Conservation (phyloP, 2,888 invertebrate species). For the Sepiola atlantica region DNA sequence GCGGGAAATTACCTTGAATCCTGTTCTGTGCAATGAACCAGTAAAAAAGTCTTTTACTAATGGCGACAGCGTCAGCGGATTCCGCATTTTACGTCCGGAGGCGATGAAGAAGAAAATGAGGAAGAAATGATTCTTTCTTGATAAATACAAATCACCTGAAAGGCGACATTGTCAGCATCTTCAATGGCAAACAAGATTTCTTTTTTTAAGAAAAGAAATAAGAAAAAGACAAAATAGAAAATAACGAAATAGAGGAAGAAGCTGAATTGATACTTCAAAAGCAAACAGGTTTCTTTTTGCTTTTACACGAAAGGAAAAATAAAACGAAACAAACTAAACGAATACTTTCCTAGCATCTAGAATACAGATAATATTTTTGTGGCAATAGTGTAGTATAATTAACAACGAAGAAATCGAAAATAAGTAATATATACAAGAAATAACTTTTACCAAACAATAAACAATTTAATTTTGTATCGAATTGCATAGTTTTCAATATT, state of each 20-base stretch:
- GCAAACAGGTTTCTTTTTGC: background rate
- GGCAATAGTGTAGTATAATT: too few species aligned
- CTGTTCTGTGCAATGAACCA: background rate
- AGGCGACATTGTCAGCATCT: background rate
- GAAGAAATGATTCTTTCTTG: background rate
- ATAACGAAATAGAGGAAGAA: background rate
- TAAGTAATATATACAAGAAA: too few species aligned
- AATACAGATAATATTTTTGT: too few species aligned
- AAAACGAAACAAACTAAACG: too few species aligned
- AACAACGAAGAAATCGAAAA: too few species aligned
- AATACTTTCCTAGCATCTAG: too few species aligned
- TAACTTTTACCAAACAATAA: too few species aligned
- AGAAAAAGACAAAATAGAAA: background rate
- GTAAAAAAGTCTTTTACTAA: background rate
- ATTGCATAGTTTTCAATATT: too few species aligned
- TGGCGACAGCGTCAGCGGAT: background rate
- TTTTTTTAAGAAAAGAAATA: background rate
- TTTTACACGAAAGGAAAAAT: background rate
- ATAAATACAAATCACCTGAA: background rate
- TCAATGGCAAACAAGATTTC: background rate
- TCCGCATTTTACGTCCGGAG: background rate
- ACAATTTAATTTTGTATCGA: too few species aligned
- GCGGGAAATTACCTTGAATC: conserved; percentile 6
- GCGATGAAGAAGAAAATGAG: background rate
- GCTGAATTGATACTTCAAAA: background rate